Base-by-base conservation (phyloP, 2,888 invertebrate species). In the Embidobia sp. region DNA sequence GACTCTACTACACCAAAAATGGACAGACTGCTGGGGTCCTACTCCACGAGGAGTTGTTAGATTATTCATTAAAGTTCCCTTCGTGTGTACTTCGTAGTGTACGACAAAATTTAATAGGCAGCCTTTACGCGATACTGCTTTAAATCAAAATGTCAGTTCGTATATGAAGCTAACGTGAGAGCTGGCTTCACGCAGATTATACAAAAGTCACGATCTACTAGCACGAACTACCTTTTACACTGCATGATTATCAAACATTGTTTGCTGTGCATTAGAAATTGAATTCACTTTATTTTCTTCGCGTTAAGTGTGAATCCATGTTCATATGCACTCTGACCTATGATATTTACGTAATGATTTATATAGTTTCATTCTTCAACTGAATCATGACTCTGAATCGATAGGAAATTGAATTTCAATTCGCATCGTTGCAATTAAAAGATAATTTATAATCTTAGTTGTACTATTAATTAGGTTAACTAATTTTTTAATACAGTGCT, bases 1-100 rank as follows among this genome's bases (percentile, higher is more conserved):
- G 80, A 83, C 81, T 83, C 81, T 74, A 67, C 66, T 53, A 77
- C 55, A 78, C 78, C 53, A 53, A 70, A 78, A 73, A 80, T 73
- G 79, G 81, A 81, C 81, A 79, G 77, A 69, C 77, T 80, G 79
- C 80, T 79, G 22, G 22, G 22, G 22, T 69, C 63, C 77, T 73
- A 72, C 37, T 44, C 57, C 51, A 61, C 44, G 66, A 72, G 77
- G 48, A 78, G 77, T 82, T 79, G 79, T 73, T 80, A 82, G 82
- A 83, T 84, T 84, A 82, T 84, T 82, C 82, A 85, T 82, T 82
- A 82, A 82, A 82, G 72, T 77, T 80, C 77, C 81, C 72, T 78
- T 79, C 77, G 79, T 80, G 79, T 78, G 81, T 80, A 42, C 53
- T 79, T 80, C 77, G 73, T 77, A 57, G 37, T 72, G 78, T 73